Percentiles rank a stretch among this genome's conserved stretches.
Conservation (phyloP, 2,797 vertebrate species). For the Crocidura indochinensis region DNA sequence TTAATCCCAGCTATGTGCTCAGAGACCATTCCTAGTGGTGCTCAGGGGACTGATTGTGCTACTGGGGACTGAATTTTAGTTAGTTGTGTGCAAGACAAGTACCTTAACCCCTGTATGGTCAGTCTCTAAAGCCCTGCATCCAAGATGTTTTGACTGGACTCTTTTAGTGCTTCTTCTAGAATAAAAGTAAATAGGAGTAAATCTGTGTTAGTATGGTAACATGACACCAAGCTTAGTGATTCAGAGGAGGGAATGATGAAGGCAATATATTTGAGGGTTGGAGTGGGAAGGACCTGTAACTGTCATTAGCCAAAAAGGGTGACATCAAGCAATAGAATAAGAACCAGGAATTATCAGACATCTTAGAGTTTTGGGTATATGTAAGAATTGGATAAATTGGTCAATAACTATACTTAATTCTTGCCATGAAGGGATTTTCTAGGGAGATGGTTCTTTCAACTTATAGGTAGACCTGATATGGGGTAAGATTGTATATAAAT, state of each 20-base stretch:
- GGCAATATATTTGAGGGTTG: neutral
- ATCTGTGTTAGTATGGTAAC: neutral
- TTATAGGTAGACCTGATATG: conserved; percentile 6
- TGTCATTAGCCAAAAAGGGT: neutral
- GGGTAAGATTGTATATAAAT: conserved; percentile 29
- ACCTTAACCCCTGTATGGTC: too few species aligned
- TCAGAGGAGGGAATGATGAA: neutral
- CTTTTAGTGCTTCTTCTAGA: neutral
- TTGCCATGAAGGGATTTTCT: neutral
- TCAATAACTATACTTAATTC: neutral
- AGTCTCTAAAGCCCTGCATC: too few species aligned
- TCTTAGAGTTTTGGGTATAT: neutral
- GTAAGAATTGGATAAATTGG: neutral
- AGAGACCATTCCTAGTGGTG: too few species aligned
- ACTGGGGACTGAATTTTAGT: too few species aligned
- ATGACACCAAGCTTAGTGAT: neutral
- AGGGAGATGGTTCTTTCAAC: neutral
- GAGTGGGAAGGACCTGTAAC: neutral
- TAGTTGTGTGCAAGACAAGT: too few species aligned
- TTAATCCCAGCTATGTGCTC: too few species aligned
- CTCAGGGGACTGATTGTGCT: too few species aligned
- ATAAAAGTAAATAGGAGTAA: neutral
- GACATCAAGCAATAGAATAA: neutral
- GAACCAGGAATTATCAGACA: neutral
- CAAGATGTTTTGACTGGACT: neutral